Evolutionary conservation across 2,888 invertebrate species (phyloP).

Genomic region (Neelides folsomi): DNA sequence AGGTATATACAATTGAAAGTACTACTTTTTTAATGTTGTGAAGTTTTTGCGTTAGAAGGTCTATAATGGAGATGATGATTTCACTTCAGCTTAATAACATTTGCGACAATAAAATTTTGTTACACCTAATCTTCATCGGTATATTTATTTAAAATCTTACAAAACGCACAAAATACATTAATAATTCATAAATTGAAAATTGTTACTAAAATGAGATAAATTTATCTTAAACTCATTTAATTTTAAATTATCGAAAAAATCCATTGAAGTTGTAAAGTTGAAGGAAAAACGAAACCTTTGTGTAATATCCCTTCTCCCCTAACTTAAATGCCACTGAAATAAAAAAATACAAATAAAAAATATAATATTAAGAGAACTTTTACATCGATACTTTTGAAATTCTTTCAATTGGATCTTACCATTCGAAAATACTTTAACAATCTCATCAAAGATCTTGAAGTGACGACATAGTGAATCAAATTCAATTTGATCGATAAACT

Average conservation of each 20-base stretch:
- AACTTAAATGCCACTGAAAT: slow-evolving; percentile 25
- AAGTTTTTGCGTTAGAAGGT: too few species aligned
- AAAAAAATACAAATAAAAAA: too few species aligned
- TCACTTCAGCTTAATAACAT: too few species aligned
- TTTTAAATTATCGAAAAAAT: slow-evolving; percentile 10
- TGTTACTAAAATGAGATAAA: too few species aligned
- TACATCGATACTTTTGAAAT: neutral
- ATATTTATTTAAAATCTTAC: too few species aligned
- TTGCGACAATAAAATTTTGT: too few species aligned
- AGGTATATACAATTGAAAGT: too few species aligned
- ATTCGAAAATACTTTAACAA: slow-evolving; percentile 22
- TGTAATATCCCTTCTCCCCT: slow-evolving; percentile 21
- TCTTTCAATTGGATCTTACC: neutral
- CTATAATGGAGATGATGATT: too few species aligned
- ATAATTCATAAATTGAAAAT: too few species aligned
- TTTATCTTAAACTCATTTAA: neutral
- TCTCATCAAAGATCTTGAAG: slow-evolving; percentile 23
- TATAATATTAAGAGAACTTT: slow-evolving; percentile 1
- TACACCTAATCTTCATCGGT: too few species aligned
- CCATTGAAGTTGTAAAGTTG: slow-evolving; percentile 30
- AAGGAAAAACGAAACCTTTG: slow-evolving; percentile 24
- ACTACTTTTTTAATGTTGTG: too few species aligned
- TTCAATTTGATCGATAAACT: slow-evolving; percentile 12
- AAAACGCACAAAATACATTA: too few species aligned
- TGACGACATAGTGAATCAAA: slow-evolving; percentile 18